Evolutionary conservation across 2,888 invertebrate genomes (phyloP).

Genomic region (Metacarcinus magister): DNA sequence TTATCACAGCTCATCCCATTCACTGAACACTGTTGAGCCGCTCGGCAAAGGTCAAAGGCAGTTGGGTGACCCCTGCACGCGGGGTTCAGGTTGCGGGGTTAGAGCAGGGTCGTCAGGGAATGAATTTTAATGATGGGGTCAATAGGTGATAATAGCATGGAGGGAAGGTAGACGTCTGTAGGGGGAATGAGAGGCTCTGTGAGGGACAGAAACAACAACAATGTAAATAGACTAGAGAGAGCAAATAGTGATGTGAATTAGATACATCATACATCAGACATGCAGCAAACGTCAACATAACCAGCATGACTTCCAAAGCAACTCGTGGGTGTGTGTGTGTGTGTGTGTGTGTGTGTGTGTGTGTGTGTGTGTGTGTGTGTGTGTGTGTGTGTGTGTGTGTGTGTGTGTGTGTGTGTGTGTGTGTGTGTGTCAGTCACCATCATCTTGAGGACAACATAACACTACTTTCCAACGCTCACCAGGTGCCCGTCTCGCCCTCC

Average conservation of each 20-base stretch:
- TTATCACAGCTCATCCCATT: background rate
- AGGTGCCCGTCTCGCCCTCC: background rate
- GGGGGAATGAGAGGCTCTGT: background rate
- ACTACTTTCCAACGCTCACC: background rate
- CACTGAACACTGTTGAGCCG: background rate
- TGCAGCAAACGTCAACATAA: background rate
- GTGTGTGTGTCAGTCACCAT: too few species aligned
- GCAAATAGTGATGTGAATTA: background rate
- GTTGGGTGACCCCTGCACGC: slow-evolving; percentile 2
- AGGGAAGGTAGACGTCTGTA: background rate
- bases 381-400: too few species aligned
- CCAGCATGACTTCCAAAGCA: too few species aligned
- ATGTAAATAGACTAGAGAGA: background rate
- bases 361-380: too few species aligned
- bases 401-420: too few species aligned
- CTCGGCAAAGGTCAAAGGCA: background rate
- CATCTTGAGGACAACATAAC: background rate
- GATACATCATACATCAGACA: background rate
- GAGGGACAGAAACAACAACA: background rate
- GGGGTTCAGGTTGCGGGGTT: slow-evolving; percentile 34
- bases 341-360: too few species aligned
- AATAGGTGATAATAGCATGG: slow-evolving; percentile 41
- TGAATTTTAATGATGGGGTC: slow-evolving; percentile 49
- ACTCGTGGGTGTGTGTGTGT: too few species aligned
- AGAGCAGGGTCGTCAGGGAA: background rate